Percentiles rank a stretch among this genome's conserved stretches.
phyloP scores from a whole-genome alignment of 2,797 vertebrate species.

The Enteromius thamalakanensis region DNA sequence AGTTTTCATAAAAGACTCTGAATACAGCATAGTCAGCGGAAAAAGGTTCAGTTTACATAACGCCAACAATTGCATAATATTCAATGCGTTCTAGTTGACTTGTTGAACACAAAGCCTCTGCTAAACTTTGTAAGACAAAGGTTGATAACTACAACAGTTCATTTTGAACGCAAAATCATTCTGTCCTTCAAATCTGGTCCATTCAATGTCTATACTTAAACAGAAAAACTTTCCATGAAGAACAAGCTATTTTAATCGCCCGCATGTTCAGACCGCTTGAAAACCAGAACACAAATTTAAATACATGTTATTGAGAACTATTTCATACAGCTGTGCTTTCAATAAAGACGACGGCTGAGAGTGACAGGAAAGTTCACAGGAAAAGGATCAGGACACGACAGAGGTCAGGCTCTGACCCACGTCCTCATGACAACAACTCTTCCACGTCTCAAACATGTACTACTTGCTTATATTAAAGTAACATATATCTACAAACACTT shows the following conservation, averaged over 20 bases:
- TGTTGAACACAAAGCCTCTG: slow-evolving; percentile 24
- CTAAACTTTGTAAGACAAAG: slow-evolving; percentile 25
- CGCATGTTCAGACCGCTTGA: background rate
- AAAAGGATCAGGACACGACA: background rate
- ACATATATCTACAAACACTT: background rate
- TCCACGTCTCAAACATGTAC: background rate
- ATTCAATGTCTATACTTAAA: slow-evolving; percentile 26
- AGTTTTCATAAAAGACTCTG: background rate
- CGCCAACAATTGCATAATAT: slow-evolving; percentile 8
- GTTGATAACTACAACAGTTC: background rate
- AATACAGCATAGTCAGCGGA: background rate
- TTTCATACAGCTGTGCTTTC: background rate
- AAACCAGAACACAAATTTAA: background rate
- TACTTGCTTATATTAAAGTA: background rate
- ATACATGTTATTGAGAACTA: background rate
- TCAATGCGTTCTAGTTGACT: slow-evolving; percentile 16
- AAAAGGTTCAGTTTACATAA: slow-evolving; percentile 15
- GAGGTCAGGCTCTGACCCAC: background rate
- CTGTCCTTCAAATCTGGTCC: slow-evolving; percentile 6
- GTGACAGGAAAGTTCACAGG: background rate
- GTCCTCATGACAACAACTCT: background rate
- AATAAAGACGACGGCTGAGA: background rate
- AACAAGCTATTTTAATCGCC: background rate
- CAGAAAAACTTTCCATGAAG: background rate
- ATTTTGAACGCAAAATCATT: slow-evolving; percentile 21